Evolutionary conservation across 2,113 vertebrate genomes (phyloP).

Genomic region (Mugil cephalus): DNA sequence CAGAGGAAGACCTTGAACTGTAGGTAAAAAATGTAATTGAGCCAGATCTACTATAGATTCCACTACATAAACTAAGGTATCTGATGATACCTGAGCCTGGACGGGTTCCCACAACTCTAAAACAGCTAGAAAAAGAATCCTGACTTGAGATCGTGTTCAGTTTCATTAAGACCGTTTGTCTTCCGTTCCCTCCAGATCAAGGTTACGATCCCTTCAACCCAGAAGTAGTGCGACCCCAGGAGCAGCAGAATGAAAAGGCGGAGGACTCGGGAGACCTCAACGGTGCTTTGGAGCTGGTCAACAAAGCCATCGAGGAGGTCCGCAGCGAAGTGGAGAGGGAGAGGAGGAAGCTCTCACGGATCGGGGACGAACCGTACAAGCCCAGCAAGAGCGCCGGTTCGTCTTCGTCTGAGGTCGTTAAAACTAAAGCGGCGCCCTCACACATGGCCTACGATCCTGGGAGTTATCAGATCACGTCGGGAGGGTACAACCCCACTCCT

Average conservation of each 20-base stretch:
- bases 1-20: too few relatives aligned
- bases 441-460: slow-evolving; percentile 83
- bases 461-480: slow-evolving; percentile 82
- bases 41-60: too few relatives aligned
- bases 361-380: slow-evolving; percentile 86
- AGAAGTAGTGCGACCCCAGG: slow-evolving; percentile 84
- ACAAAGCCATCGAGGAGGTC: slow-evolving; percentile 93
- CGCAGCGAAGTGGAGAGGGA: slow-evolving; percentile 93
- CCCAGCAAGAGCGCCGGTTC: slow-evolving; percentile 45
- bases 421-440: slow-evolving; percentile 42
- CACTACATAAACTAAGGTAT: too few relatives aligned
- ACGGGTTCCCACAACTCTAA: too few relatives aligned
- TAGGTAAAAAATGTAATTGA: too few relatives aligned
- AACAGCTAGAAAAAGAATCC: not conserved
- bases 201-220: slow-evolving; percentile 96
- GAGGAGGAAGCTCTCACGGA: slow-evolving; percentile 89
- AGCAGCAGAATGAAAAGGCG: slow-evolving; percentile 82
- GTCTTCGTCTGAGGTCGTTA: slow-evolving; percentile 28
- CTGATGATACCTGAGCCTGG: too few relatives aligned
- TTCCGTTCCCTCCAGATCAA: slow-evolving; percentile 82
- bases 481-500: slow-evolving; percentile 91
- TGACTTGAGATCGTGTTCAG: not conserved
- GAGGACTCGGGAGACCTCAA: slow-evolving; percentile 77
- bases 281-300: slow-evolving; percentile 91
- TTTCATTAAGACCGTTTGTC: not conserved